Evolutionary conservation across 2,888 invertebrate genomes (phyloP), one percentile per base, ranked within the genome.

Genomic region (Meganola albula): DNA sequence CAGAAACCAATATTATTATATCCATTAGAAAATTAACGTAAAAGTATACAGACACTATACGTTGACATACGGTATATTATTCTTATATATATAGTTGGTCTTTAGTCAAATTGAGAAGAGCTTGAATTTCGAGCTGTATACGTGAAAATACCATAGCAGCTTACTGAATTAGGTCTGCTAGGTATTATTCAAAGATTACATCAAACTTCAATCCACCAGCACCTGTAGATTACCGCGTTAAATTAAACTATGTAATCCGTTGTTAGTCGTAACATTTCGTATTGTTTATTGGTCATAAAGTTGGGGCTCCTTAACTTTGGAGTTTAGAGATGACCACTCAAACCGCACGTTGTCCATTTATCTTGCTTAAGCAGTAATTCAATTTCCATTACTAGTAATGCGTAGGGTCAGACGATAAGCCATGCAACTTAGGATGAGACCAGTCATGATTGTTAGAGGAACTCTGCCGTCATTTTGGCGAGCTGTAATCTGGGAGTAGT

Each of bases 371-470:
- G 74, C 71, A 71, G 73, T 74, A 72, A 76, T 76, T 76, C 69
- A 70, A 73, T 73, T 76, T 74, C 72, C 70, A 75, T 77, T 79
- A 74, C 69, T 59, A 56, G 65, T 66, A 71, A 75, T 62, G 67
- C 63, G 58, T 53, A 64, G 68, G 71, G 67, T 63, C 61, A 50
- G 61, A 45, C 70, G 74, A 75, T 78, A 76, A 74, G 64, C 52
- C 49, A 45, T 53, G 58, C 63, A 62, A 65, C 63, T 68, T 57
- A 38, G 60, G 50, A 61, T 56, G 60, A 47, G 44, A 40, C 27
- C 51, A 58, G 42, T 53, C 64, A 63, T 67, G 67, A 74, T 70
- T 64, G 71, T 65, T 43, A 48, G 60, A n/a, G n/a, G n/a, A 63
- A 73, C 62, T 72, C 70, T 68, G 66, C 69, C 64, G 64, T 66